Conservation (phyloP, 2,888 invertebrate genomes). For the Drosophila subsilvestris region DNA sequence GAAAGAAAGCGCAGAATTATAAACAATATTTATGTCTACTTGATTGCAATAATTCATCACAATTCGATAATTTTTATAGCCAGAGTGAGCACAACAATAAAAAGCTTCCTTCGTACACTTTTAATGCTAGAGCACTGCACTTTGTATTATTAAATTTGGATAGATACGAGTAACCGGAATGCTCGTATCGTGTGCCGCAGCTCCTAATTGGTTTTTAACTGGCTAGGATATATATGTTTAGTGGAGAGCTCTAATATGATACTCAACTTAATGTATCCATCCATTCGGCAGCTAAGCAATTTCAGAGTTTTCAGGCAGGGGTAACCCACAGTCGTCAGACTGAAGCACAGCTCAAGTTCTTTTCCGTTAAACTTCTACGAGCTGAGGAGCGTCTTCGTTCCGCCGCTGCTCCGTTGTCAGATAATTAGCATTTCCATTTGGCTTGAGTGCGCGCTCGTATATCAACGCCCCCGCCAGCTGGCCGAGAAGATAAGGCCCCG, state of each 20-base stretch:
- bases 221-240: too few species aligned
- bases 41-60: too few species aligned
- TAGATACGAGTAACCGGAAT: too few species aligned
- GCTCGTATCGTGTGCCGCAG: background rate
- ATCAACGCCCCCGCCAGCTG: slow-evolving; percentile 31
- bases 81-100: too few species aligned
- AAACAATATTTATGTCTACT: background rate
- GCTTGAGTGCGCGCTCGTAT: slow-evolving; percentile 38
- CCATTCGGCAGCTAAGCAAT: too few species aligned
- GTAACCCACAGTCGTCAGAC: background rate
- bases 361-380: slow-evolving; percentile 45
- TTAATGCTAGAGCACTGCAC: too few species aligned
- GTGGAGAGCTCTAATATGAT: too few species aligned
- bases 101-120: too few species aligned
- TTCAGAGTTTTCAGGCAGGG: background rate
- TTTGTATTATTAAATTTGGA: too few species aligned
- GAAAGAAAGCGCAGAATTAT: too few species aligned
- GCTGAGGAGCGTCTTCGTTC: slow-evolving; percentile 28
- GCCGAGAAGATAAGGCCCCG: slow-evolving; percentile 23
- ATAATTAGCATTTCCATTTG: slow-evolving; percentile 77
- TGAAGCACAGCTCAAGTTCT: background rate
- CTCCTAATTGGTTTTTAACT: background rate
- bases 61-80: too few species aligned
- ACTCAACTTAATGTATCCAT: too few species aligned
- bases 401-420: slow-evolving; percentile 60